Evolutionary conservation across 92 coral and sea anemone genomes (phyloP), one percentile per base, ranked within the genome.

Genomic region (Ricordea florida): DNA sequence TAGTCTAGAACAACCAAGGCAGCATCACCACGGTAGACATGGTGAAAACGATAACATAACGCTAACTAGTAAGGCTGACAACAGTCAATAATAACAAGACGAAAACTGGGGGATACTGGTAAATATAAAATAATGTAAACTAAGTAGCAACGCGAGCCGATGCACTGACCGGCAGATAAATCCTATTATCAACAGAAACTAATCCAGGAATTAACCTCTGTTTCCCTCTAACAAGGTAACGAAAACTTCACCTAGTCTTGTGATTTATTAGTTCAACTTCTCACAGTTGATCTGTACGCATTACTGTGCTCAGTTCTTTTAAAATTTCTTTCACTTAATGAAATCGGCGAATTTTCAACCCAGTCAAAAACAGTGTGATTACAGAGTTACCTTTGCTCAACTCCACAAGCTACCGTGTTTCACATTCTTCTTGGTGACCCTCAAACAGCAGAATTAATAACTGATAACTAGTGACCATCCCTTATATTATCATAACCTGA

Each of bases 11-110:
- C 20, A 26, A 41, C 37, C 23, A 27, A 30, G 17, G 62, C 28
- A 23, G 17, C 8, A 36, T 28, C 28, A 55, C 22, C 31, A 20
- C 2, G 58, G 44, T 20, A 21, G 42, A 2, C 18, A 26, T 62
- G 35, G n/a, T n/a, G n/a, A n/a, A n/a, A n/a, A n/a, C n/a, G 64
- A 37, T 34, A 55, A 55, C 44, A 35, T 37, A n/a, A n/a, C n/a
- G 63, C 65, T 70, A 38, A 70, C 65, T 37, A 70, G 65, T 28
- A 36, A 40, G 42, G 41, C 55, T 53, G 77, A 70, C 65, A 70
- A 70, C 41, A 53, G 65, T 70, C 56, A 53, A 70, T 35, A 70
- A 25, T 53, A 41, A 26, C 14, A 23, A 38, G n/a, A 52, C 25
- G 42, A 55, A 38, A 27, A 49, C 40, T n/a, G 29, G 27, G 37